Conservation (phyloP, 2,797 vertebrate species). For the Pipistrellus pipistrellus region DNA sequence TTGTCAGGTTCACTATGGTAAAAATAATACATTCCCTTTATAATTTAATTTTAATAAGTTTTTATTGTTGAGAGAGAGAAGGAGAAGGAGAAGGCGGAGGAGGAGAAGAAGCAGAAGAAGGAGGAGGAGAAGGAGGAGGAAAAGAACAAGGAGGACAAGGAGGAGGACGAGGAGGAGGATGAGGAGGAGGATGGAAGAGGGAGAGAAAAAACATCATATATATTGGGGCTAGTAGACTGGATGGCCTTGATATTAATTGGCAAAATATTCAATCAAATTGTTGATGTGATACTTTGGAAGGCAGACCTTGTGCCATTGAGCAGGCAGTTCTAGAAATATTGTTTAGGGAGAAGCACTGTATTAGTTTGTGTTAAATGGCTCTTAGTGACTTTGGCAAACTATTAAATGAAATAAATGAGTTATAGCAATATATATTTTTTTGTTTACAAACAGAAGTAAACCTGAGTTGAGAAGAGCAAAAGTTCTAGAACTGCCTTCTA, state of each 20-base stretch:
- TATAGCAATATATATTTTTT: not conserved
- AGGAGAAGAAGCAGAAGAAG: too few relatives aligned
- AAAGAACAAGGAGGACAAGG: too few relatives aligned
- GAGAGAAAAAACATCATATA: too few relatives aligned
- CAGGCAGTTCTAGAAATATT: not conserved
- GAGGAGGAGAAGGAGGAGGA: too few relatives aligned
- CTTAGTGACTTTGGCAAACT: not conserved
- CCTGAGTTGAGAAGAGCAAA: not conserved
- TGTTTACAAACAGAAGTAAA: constrained; percentile 12
- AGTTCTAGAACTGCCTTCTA: not conserved
- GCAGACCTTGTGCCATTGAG: not conserved
- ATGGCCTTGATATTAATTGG: not conserved
- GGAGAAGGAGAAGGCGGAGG: too few relatives aligned
- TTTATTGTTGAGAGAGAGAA: too few relatives aligned
- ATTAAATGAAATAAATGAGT: not conserved
- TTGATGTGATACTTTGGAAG: not conserved
- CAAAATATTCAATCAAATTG: not conserved
- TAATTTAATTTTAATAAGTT: not conserved
- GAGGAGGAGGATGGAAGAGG: rapidly evolving
- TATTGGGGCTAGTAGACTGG: not conserved
- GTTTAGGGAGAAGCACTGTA: not conserved
- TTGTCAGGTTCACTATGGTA: not conserved
- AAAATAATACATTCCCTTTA: not conserved
- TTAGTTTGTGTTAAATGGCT: not conserved
- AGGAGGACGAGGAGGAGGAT: too few relatives aligned